Conservation (phyloP, 2,797 vertebrate species). For the Iguana delicatissima region DNA sequence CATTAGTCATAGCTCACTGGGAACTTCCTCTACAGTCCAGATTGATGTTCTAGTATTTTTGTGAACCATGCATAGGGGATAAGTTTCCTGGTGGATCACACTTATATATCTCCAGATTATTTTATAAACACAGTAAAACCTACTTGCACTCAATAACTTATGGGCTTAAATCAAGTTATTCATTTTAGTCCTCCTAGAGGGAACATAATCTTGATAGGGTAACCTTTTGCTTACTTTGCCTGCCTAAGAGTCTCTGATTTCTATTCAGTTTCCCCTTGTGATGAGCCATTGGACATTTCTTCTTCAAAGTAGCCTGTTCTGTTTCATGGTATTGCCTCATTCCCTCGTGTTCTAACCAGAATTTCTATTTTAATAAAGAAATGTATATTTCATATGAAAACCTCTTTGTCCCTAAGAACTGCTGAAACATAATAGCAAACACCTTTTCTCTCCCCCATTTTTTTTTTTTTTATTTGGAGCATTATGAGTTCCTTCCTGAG, state of each 20-base stretch:
- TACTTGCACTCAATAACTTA: neutral
- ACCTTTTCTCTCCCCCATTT: too few species aligned
- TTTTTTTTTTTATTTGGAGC: constrained; percentile 35
- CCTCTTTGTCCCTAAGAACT: neutral
- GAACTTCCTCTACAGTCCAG: neutral
- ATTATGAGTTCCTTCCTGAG: constrained; percentile 1
- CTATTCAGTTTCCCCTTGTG: neutral
- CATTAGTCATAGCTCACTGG: neutral
- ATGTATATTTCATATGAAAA: constrained; percentile 13
- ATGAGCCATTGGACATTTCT: neutral
- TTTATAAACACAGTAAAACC: neutral
- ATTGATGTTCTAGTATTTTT: neutral
- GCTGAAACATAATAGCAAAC: constrained; percentile 1
- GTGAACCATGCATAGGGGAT: too few species aligned
- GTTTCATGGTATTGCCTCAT: neutral
- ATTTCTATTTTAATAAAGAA: constrained; percentile 22
- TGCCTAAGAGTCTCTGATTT: neutral
- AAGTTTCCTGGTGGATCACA: neutral
- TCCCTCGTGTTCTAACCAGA: constrained; percentile 24
- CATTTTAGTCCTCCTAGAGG: neutral
- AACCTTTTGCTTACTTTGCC: neutral
- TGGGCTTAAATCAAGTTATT: neutral
- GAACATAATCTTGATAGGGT: neutral
- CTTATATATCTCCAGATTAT: neutral
- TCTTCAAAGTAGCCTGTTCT: constrained; percentile 1